Conservation (phyloP, 1,140 invertebrate genomes). For the Heterodera carotae region DNA sequence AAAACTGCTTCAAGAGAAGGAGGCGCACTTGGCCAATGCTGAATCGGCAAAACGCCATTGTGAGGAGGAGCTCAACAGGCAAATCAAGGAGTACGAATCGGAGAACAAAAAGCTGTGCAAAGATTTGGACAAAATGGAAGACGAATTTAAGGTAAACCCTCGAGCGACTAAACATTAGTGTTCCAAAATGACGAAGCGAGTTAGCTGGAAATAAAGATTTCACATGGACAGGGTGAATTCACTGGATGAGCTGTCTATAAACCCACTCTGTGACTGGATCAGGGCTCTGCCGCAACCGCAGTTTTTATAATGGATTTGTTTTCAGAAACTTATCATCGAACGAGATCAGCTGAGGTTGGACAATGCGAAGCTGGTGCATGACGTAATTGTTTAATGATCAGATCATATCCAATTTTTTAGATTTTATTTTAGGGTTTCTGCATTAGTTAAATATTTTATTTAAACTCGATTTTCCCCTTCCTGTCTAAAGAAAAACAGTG, state of each 20-base stretch:
- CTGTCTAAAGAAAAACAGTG: too few species aligned
- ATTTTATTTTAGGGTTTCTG: background rate
- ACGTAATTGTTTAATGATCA: background rate
- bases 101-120: conserved; percentile 19
- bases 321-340: conserved; percentile 4
- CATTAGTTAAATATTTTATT: too few species aligned
- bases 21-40: background rate
- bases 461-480: too few species aligned
- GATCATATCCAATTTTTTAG: too few species aligned
- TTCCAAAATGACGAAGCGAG: too few species aligned
- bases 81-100: background rate
- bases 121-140: conserved; percentile 14
- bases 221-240: too few species aligned
- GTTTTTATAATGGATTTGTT: background rate
- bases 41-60: background rate
- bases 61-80: background rate
- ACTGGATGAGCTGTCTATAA: too few species aligned
- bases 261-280: too few species aligned
- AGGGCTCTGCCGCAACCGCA: too few species aligned
- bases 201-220: too few species aligned
- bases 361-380: conserved; percentile 9
- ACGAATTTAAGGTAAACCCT: conserved; percentile 5
- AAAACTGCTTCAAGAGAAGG: conserved; percentile 3
- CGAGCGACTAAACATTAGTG: background rate
- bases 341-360: background rate